Percentiles rank a stretch among this genome's conserved stretches.
These are phyloP conservation scores for Anadara kagoshimensis DNA, from an alignment of 1,140 invertebrate species.

Conservation along the genomic window DNA sequence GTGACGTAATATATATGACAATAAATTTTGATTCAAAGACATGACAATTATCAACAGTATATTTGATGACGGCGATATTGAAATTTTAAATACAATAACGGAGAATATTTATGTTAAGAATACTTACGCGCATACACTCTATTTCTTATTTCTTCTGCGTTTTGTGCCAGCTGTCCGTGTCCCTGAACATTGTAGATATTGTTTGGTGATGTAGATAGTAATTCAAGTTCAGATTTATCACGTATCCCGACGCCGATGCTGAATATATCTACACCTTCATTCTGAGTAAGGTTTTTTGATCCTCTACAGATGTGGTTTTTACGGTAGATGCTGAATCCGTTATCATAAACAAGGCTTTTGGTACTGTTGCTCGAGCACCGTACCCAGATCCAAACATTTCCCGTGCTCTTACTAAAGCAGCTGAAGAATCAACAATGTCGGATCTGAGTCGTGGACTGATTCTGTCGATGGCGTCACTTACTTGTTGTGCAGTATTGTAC, in stretches of 20 bases:
- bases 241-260: slow-evolving; percentile 45
- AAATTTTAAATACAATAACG: too few species aligned
- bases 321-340: slow-evolving; percentile 56
- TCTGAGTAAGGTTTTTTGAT: slow-evolving; percentile 1
- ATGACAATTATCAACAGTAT: too few species aligned
- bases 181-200: slow-evolving; percentile 45
- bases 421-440: slow-evolving; percentile 27
- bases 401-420: slow-evolving; percentile 38
- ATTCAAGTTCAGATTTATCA: slow-evolving; percentile 47
- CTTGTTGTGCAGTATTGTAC: slow-evolving; percentile 1
- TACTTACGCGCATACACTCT: too few species aligned
- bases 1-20: too few species aligned
- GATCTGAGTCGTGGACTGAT: slow-evolving; percentile 16
- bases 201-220: slow-evolving; percentile 33
- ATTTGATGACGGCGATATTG: too few species aligned
- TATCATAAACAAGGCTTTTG: slow-evolving; percentile 58
- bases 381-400: slow-evolving; percentile 49
- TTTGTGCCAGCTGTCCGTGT: slow-evolving; percentile 22
- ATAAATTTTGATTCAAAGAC: too few species aligned
- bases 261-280: slow-evolving; percentile 32
- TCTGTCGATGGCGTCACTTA: slow-evolving; percentile 5
- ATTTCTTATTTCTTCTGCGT: slow-evolving; percentile 3
- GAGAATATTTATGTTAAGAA: too few species aligned
- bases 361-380: slow-evolving; percentile 49
- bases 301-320: slow-evolving; percentile 32